A percentile compares a stretch with the other conserved stretches of the same genome.
These are phyloP conservation scores for Microcebus lehilahytsara DNA, from an alignment of 2,113 vertebrate species.

Conservation along the genomic window DNA sequence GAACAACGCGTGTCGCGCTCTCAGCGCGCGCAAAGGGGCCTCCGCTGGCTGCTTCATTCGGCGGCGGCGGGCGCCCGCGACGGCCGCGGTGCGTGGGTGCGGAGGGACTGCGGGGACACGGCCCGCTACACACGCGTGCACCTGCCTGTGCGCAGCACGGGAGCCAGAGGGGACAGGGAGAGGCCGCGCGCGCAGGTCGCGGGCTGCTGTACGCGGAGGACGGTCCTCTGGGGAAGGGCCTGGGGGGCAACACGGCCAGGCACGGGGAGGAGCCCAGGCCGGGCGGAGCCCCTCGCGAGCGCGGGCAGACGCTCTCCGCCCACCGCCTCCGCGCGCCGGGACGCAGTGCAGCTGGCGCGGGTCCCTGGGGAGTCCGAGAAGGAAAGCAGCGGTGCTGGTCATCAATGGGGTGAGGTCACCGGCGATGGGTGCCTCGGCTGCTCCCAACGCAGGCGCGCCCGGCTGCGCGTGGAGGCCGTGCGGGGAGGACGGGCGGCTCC, in stretches of 20 bases:
- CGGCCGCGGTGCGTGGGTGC: rapidly evolving
- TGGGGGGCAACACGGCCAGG: background rate
- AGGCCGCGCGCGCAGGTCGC: rapidly evolving
- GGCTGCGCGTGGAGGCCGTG: no score
- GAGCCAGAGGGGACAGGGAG: rapidly evolving
- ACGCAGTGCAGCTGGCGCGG: background rate
- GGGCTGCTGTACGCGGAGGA: no score
- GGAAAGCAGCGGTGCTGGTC: background rate
- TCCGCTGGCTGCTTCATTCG: background rate
- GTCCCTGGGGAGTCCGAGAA: background rate
- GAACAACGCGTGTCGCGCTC: rapidly evolving
- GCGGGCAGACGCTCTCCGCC: rapidly evolving
- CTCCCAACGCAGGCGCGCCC: no score
- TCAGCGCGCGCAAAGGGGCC: no score
- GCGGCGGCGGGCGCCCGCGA: rapidly evolving
- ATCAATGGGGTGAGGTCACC: background rate
- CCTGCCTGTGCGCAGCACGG: rapidly evolving
- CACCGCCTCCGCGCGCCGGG: background rate
- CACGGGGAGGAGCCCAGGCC: background rate
- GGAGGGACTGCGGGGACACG: rapidly evolving
- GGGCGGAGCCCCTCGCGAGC: background rate
- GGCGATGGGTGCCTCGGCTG: background rate
- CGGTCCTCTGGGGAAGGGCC: background rate
- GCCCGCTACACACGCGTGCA: rapidly evolving
- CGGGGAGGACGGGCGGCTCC: no score